Conservation (phyloP, 2,113 vertebrate species). For the Elephas maximus region DNA sequence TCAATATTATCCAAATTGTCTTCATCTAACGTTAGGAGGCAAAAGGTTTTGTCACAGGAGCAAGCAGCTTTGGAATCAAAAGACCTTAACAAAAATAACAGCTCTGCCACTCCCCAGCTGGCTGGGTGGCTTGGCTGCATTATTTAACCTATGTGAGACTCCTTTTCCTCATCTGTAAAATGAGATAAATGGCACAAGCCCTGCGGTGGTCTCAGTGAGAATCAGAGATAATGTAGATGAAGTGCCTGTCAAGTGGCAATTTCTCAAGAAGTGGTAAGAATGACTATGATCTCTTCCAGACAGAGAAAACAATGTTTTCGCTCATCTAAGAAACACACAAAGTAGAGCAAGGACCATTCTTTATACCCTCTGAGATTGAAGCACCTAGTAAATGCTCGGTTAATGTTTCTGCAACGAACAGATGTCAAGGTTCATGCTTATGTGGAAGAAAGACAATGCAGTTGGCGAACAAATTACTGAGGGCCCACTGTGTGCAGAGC, state of each 20-base stretch:
- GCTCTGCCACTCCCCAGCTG: background rate
- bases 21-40: slow-evolving; percentile 7
- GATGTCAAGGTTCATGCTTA: background rate
- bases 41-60: slow-evolving; percentile 14
- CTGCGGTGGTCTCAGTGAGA: background rate
- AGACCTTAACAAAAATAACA: slow-evolving; percentile 32
- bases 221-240: background rate
- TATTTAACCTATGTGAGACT: background rate
- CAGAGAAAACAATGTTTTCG: background rate
- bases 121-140: background rate
- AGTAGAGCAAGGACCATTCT: background rate
- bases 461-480: background rate
- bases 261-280: background rate
- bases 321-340: background rate
- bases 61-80: background rate
- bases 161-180: slow-evolving; percentile 39
- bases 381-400: background rate
- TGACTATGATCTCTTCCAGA: background rate
- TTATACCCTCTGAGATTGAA: background rate
- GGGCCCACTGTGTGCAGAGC: background rate
- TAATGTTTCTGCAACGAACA: background rate
- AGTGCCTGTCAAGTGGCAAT: background rate
- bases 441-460: background rate
- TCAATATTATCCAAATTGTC: background rate
- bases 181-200: background rate